phyloP scores from a whole-genome alignment of 2,888 invertebrate species.

The Epinotia bilunana region DNA sequence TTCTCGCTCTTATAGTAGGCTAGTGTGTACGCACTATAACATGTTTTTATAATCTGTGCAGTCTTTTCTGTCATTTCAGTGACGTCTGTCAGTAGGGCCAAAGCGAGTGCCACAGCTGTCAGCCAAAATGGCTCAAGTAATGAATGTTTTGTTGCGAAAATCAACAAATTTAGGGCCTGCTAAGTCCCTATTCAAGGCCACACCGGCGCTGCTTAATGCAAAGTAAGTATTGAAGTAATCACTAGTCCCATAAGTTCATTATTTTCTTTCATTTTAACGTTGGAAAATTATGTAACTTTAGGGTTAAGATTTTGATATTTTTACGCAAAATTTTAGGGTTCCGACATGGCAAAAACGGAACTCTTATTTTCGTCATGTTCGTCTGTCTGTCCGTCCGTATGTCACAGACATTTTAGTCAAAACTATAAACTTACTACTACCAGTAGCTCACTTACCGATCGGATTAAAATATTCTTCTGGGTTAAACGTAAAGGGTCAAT shows the following conservation, averaged over 20 bases:
- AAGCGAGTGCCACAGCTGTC: slow-evolving; percentile 1
- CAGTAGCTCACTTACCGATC: too few species aligned
- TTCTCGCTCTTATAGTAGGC: too few species aligned
- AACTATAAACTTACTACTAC: too few species aligned
- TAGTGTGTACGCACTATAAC: too few species aligned
- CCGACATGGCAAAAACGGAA: too few species aligned
- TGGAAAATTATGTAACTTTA: slow-evolving; percentile 78
- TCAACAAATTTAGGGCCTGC: slow-evolving; percentile 74
- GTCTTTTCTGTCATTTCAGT: neutral
- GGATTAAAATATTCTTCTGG: too few species aligned
- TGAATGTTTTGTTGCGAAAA: slow-evolving; percentile 85
- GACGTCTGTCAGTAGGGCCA: slow-evolving; percentile 19
- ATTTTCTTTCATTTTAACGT: slow-evolving; percentile 46
- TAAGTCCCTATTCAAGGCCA: slow-evolving; percentile 74
- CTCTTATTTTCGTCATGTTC: too few species aligned
- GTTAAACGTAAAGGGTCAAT: too few species aligned
- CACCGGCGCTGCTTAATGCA: slow-evolving; percentile 78
- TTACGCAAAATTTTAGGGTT: slow-evolving; percentile 4
- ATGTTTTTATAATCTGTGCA: neutral
- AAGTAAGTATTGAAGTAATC: slow-evolving; percentile 72
- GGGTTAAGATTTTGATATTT: slow-evolving; percentile 63
- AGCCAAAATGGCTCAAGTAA: slow-evolving; percentile 74
- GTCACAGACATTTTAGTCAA: too few species aligned
- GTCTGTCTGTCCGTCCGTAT: too few species aligned
- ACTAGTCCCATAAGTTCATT: slow-evolving; percentile 42